Conservation (phyloP, 1,140 invertebrate genomes). For the Ceratitis capitata region DNA sequence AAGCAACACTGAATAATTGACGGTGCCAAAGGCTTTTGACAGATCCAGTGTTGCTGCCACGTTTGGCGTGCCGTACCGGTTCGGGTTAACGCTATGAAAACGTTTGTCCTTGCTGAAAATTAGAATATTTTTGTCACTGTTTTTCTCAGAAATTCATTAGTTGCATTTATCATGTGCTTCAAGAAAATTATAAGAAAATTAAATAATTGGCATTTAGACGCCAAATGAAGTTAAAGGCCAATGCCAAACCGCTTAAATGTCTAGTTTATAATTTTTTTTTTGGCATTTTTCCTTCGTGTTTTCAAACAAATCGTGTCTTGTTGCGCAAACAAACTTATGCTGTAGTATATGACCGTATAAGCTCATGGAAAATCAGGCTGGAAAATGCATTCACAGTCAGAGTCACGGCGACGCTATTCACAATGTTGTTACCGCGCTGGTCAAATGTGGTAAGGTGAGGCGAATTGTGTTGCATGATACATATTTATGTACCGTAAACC, state of each 20-base stretch:
- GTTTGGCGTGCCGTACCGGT: background rate
- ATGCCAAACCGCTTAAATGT: constrained; percentile 41
- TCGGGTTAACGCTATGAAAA: background rate
- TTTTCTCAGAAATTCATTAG: background rate
- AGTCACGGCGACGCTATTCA: background rate
- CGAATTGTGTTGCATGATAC: background rate
- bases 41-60: background rate
- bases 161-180: background rate
- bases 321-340: background rate
- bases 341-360: too few species aligned
- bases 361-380: background rate
- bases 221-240: constrained; percentile 23
- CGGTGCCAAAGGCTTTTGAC: too few species aligned
- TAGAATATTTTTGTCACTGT: background rate
- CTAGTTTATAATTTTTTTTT: constrained; percentile 43
- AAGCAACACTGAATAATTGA: too few species aligned
- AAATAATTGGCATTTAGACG: background rate
- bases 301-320: constrained; percentile 5
- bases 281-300: constrained; percentile 42
- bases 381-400: constrained; percentile 3
- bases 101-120: background rate
- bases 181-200: background rate
- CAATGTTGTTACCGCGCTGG: background rate
- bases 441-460: constrained; percentile 2
- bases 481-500: background rate